Evolutionary conservation across 2,797 vertebrate species (phyloP), one percentile per base, ranked within the genome.

Genomic region (Bovichtus variegatus): DNA sequence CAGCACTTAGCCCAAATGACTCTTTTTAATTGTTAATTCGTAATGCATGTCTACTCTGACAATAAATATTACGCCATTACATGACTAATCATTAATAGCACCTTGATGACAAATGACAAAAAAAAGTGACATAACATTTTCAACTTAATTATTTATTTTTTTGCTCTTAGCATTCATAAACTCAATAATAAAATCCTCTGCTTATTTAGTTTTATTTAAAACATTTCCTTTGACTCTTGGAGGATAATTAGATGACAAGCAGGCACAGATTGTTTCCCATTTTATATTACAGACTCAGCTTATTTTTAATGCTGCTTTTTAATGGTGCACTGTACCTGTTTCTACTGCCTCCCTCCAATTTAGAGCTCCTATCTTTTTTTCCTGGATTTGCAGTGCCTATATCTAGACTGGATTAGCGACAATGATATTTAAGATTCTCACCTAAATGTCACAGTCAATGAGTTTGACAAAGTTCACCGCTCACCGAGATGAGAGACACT

Each of bases 381-480:
- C 74, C 59, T 71, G 36, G 31, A 80, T 55, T 31, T 61, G 50
- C 71, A 60, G 66, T 75, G n/a, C 68, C 34, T 62, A 58, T 76
- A 83, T 80, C 60, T 43, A 54, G 68, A 79, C 74, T 46, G 63
- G 59, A 82, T 85, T 18, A 61, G 62, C 67, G 68, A 85, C 67
- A 76, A 49, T 91, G 87, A 90, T 91, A 91, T 91, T 93, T 92
- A 87, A 84, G 71, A 90, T 85, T 89, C 83, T 89, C 89, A 74
- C 84, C 86, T 83, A 89, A 92, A 92, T 92, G 93, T 93, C 90
- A 91, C 83, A 89, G 73, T 85, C 89, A 87, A 86, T 93, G 88
- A 93, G 88, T 89, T 82, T 93, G 90, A 90, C 90, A 94, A 89
- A 94, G 91, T 93, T 93, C 91, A 93, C 68, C 87, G 74, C 86